Evolutionary conservation across 2,797 vertebrate species (phyloP).

Genomic region (Holocentrus rufus): DNA sequence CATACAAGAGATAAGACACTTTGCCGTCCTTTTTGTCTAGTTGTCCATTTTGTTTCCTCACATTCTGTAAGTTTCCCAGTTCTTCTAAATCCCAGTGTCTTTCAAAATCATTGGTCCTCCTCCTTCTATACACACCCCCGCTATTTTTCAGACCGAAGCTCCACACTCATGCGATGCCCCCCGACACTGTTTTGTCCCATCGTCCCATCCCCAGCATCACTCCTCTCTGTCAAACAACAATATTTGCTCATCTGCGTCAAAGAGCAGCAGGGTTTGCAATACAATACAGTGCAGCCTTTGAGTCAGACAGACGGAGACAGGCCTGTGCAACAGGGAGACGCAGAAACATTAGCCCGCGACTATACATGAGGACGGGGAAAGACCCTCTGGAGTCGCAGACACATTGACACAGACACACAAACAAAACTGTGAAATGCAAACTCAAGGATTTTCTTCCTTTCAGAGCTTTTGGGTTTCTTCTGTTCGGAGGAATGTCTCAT

Average conservation of each 20-base stretch:
- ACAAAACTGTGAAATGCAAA: constrained; percentile 35
- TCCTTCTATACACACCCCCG: not conserved
- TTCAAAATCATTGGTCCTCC: not conserved
- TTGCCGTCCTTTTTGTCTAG: too few relatives aligned
- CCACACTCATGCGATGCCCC: constrained; percentile 1
- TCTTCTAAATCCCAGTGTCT: not conserved
- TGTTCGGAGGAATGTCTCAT: not conserved
- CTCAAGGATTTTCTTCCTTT: constrained; percentile 11
- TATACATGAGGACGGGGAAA: constrained; percentile 43
- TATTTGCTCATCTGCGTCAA: constrained; percentile 81
- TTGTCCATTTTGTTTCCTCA: not conserved
- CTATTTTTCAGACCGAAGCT: constrained; percentile 21
- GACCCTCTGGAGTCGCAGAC: constrained; percentile 44
- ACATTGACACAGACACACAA: constrained; percentile 60
- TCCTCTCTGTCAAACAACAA: constrained; percentile 74
- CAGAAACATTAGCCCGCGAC: constrained; percentile 32
- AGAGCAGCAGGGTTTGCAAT: constrained; percentile 71
- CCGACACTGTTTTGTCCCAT: constrained; percentile 36
- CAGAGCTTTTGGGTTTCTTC: not conserved
- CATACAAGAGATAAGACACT: too few relatives aligned
- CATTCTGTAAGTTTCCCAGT: not conserved
- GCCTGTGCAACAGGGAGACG: constrained; percentile 46
- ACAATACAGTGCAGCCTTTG: constrained; percentile 74
- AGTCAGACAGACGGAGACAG: constrained; percentile 56
- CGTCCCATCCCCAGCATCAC: constrained; percentile 48